Evolutionary conservation across 23 tunicate genomes (phyloP).

Genomic region (Trididemnum miniatum): DNA sequence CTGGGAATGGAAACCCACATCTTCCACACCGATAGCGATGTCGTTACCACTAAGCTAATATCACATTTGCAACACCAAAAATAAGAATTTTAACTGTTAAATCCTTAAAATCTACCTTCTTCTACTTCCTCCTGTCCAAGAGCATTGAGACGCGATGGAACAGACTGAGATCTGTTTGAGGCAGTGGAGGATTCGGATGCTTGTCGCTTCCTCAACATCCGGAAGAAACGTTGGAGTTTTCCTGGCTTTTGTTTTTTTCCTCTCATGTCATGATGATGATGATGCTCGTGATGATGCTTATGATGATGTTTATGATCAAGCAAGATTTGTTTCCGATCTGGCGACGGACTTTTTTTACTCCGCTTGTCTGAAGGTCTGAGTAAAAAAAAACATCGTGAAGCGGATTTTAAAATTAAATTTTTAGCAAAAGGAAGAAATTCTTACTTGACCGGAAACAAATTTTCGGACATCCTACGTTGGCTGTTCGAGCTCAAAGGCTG

Average conservation of each 20-base stretch:
- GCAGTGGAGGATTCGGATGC: constrained; percentile 45
- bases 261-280: not conserved
- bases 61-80: too few species aligned
- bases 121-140: constrained; percentile 38
- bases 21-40: too few species aligned
- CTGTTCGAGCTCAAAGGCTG: not conserved
- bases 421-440: too few species aligned
- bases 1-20: too few species aligned
- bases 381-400: too few species aligned
- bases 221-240: not conserved
- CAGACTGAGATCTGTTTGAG: constrained; percentile 37
- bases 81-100: too few species aligned
- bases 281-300: not conserved
- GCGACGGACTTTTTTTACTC: not conserved
- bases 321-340: not conserved
- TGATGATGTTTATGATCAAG: not conserved
- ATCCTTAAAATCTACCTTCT: too few species aligned
- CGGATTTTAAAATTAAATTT: too few species aligned
- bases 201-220: constrained; percentile 37
- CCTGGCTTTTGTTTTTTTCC: not conserved
- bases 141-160: constrained; percentile 50
- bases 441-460: not conserved
- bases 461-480: constrained; percentile 14
- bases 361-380: too few species aligned
- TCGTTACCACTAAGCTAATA: too few species aligned